These are phyloP conservation scores for Bryconaethiops microstoma DNA, from an alignment of 2,797 vertebrate species.

Conservation along the genomic window DNA sequence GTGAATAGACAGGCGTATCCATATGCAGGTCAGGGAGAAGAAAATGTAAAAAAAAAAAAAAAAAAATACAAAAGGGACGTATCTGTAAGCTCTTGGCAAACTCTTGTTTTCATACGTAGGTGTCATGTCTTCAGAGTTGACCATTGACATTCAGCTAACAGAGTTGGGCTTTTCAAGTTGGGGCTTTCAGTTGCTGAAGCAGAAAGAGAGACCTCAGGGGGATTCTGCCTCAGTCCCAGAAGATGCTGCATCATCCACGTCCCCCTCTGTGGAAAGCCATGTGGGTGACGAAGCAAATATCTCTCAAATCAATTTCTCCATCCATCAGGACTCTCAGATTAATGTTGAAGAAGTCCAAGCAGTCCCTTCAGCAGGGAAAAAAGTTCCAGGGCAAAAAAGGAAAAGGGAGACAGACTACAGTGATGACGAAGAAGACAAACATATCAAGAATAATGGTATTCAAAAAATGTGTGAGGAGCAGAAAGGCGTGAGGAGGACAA, in stretches of 20 bases:
- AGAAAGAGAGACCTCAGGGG: constrained; percentile 45
- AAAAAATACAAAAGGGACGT: too few relatives aligned
- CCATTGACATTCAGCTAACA: constrained; percentile 79
- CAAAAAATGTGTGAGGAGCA: not conserved
- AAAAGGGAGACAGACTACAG: not conserved
- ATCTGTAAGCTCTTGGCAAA: not conserved
- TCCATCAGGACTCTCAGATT: not conserved
- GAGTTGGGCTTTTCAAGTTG: constrained; percentile 74
- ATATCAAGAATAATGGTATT: not conserved
- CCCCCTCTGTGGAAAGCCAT: not conserved
- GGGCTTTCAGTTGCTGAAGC: constrained; percentile 49
- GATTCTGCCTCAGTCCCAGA: constrained; percentile 1
- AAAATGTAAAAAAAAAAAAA: not conserved
- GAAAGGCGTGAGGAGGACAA: not conserved
- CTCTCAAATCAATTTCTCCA: not conserved
- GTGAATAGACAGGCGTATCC: not conserved
- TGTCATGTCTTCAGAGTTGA: constrained; percentile 78
- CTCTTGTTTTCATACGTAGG: not conserved
- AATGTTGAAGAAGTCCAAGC: not conserved
- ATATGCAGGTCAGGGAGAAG: not conserved
- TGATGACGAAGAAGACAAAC: not conserved
- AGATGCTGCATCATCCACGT: not conserved
- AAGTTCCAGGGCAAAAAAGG: not conserved
- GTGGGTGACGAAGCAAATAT: not conserved
- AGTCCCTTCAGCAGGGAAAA: not conserved